A percentile compares a stretch with the other conserved stretches of the same genome.
Evolutionary conservation across 2,797 vertebrate species (phyloP).

Genomic region (Rallus crepitans): DNA sequence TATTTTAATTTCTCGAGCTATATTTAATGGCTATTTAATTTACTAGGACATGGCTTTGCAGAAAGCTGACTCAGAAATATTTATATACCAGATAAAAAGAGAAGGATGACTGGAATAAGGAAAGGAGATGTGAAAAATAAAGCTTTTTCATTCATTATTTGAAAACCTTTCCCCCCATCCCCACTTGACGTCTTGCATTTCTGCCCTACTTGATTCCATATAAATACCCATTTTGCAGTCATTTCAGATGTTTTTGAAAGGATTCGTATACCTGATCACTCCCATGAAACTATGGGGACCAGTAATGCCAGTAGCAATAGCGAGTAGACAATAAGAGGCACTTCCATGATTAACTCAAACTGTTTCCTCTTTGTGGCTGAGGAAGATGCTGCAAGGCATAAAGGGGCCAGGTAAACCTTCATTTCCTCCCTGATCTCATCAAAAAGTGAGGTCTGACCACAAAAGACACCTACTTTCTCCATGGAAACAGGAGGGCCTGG

Average conservation of each 20-base stretch:
- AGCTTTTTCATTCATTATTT: not conserved
- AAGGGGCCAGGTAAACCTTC: constrained; percentile 16
- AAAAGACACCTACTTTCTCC: not conserved
- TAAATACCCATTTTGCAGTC: not conserved
- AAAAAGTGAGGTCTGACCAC: constrained; percentile 2
- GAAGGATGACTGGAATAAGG: not conserved
- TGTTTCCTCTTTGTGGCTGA: constrained; percentile 11
- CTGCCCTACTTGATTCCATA: not conserved
- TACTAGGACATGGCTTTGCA: constrained; percentile 1
- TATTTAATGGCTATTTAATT: constrained; percentile 49
- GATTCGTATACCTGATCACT: not conserved
- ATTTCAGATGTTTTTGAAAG: not conserved
- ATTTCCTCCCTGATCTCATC: not conserved
- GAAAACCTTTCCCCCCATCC: not conserved
- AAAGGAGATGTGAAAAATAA: not conserved
- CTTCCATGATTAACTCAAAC: constrained; percentile 15
- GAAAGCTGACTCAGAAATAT: constrained; percentile 49
- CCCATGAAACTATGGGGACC: not conserved
- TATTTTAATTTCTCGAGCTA: constrained; percentile 42
- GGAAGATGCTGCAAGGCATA: constrained; percentile 4
- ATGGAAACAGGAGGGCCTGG: not conserved
- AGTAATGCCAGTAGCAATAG: not conserved
- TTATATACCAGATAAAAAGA: not conserved
- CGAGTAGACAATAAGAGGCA: not conserved
- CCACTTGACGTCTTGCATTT: not conserved